Base-by-base conservation (phyloP, 2,888 invertebrate species). In the Poecilobothrus nobilitatus region DNA sequence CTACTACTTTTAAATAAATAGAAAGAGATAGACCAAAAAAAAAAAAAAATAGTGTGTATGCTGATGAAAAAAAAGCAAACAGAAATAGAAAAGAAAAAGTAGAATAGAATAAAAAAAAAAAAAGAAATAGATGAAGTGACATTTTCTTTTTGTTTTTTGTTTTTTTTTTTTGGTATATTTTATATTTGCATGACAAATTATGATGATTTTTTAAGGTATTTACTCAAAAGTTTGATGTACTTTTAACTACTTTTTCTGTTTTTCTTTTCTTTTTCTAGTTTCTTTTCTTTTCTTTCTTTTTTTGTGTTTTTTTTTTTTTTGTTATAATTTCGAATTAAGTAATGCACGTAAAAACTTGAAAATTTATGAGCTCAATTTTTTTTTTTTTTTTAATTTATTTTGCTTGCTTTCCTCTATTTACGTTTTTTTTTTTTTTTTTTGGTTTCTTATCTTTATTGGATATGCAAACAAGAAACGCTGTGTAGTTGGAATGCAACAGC, bases 161-260 rank as follows among this genome's bases (percentile, higher is more conserved):
- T 6, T 53, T 53, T 9, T 53, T 53, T 53, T 53, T n/a, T 53
- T n/a, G 7, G 7, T 53, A 12, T 6, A 3, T 53, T 6, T 18
- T 18, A 18, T 18, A 53, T 53, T 53, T 53, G 53, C 53, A 53
- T 53, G 53, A 53, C 53, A 53, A 53, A 53, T 53, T 53, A 53
- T 53, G 53, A 53, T 53, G 53, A 53, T 53, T 53, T 53, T 53
- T 53, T 53, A 53, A 53, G 53, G 53, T 53, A 53, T 53, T 53
- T 18, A 53, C 18, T 53, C 53, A 53, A 18, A 53, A 53, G 53
- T 53, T 53, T 53, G 53, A 53, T 53, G 53, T 53, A 53, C 53
- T 53, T 53, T 53, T 53, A 53, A 53, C 53, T 53, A 53, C 53
- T 53, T 53, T 27, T 27, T 27, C 27, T 27, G 3, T 27, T 4